phyloP scores from a whole-genome alignment of 2,797 vertebrate genomes.

The Trematomus bernacchii region DNA sequence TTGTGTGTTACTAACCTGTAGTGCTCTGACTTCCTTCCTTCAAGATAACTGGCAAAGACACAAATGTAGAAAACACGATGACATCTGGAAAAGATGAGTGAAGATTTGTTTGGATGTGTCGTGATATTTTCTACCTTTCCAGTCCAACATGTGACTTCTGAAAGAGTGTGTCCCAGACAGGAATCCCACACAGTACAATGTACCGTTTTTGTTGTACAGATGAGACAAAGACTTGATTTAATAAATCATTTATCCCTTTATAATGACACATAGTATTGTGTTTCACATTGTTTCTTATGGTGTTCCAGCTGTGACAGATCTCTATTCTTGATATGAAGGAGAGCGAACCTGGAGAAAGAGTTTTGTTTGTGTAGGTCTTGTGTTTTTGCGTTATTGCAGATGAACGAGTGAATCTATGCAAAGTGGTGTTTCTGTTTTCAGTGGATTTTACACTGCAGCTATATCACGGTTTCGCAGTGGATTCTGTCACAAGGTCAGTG shows the following conservation, averaged over 20 bases:
- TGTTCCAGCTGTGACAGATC: slow-evolving; percentile 55
- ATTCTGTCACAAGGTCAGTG: slow-evolving; percentile 28
- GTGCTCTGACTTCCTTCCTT: slow-evolving; percentile 48
- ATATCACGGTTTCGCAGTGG: background rate
- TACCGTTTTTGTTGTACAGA: slow-evolving; percentile 60
- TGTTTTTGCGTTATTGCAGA: slow-evolving; percentile 24
- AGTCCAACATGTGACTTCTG: background rate
- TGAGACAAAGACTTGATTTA: slow-evolving; percentile 63
- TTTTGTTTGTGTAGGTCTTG: slow-evolving; percentile 22
- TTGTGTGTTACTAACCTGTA: slow-evolving; percentile 50
- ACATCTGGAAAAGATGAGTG: background rate
- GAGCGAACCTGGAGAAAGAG: slow-evolving; percentile 17
- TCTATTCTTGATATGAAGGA: slow-evolving; percentile 71
- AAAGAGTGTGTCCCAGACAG: slow-evolving; percentile 9
- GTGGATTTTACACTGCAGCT: slow-evolving; percentile 22
- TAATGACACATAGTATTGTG: slow-evolving; percentile 62
- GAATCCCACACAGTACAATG: slow-evolving; percentile 27
- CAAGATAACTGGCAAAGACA: slow-evolving; percentile 5
- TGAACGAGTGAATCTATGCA: slow-evolving; percentile 67
- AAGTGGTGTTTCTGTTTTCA: slow-evolving; percentile 38
- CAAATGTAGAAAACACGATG: slow-evolving; percentile 2
- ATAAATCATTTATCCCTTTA: slow-evolving; percentile 77
- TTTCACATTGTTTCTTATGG: slow-evolving; percentile 69
- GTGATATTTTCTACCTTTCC: slow-evolving; percentile 65
- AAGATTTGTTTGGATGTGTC: slow-evolving; percentile 26